phyloP scores from a whole-genome alignment of 2,888 invertebrate genomes.

The Melinaea menophilus region DNA sequence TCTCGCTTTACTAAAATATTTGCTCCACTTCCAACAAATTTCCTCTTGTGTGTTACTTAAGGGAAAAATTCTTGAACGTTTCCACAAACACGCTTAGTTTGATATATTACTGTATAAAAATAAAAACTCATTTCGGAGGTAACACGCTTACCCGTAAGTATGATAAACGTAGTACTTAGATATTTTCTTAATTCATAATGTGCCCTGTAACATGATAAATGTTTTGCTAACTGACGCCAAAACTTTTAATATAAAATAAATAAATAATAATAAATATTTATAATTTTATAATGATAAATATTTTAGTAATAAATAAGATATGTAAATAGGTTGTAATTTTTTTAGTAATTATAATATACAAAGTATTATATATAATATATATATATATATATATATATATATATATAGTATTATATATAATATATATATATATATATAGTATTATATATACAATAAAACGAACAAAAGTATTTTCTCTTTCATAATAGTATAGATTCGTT shows the following conservation, averaged over 20 bases:
- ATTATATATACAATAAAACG: not conserved
- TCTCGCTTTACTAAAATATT: slow-evolving; percentile 10
- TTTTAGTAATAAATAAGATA: not conserved
- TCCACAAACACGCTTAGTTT: slow-evolving; percentile 5
- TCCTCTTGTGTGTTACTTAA: slow-evolving; percentile 3
- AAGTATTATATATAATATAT: too few species aligned
- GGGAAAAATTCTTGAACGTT: slow-evolving; percentile 5
- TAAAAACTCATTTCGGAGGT: slow-evolving; percentile 7
- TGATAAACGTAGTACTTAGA: not conserved
- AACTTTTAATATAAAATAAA: not conserved
- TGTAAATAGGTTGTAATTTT: not conserved
- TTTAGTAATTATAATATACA: not conserved
- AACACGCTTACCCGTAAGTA: not conserved
- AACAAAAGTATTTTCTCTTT: not conserved
- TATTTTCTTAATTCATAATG: not conserved
- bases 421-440: too few species aligned
- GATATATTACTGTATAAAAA: slow-evolving; percentile 7
- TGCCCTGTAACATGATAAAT: not conserved
- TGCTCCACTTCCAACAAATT: slow-evolving; percentile 11
- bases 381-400: too few species aligned
- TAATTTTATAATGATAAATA: too few species aligned
- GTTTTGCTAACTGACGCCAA: not conserved
- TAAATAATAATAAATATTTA: too few species aligned
- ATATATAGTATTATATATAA: too few species aligned
- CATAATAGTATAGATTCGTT: not conserved